Percentiles rank a stretch among this genome's conserved stretches.
Conservation (phyloP, 2,888 invertebrate species). For the Pristionchus japonicus region DNA sequence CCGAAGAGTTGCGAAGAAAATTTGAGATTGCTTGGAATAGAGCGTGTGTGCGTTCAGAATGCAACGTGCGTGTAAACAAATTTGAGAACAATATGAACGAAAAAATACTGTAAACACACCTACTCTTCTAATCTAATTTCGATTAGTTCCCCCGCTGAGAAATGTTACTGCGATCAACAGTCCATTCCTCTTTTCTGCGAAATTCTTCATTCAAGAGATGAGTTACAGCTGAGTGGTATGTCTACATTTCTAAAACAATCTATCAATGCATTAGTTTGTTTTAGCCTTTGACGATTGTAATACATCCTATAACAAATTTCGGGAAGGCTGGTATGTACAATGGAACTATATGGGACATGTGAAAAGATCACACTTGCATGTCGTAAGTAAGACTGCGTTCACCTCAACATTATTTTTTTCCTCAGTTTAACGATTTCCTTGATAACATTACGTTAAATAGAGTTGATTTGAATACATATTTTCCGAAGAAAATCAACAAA, state of each 20-base stretch:
- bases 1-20: not conserved
- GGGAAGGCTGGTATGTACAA: too few species aligned
- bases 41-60: not conserved
- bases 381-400: too few species aligned
- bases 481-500: not conserved
- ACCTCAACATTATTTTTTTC: too few species aligned
- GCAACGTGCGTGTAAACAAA: not conserved
- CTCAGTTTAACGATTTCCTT: not conserved
- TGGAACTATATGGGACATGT: too few species aligned
- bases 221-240: too few species aligned
- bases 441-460: not conserved
- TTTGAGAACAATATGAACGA: not conserved
- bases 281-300: too few species aligned
- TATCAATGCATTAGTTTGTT: too few species aligned
- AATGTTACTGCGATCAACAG: not conserved
- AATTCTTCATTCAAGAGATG: not conserved
- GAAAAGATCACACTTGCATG: too few species aligned
- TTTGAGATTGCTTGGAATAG: not conserved
- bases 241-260: too few species aligned
- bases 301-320: too few species aligned
- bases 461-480: not conserved
- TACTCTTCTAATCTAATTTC: too few species aligned
- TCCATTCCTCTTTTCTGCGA: not conserved
- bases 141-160: not conserved
- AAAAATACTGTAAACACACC: not conserved